Percentiles rank a stretch among this genome's conserved stretches.
phyloP scores from a whole-genome alignment of 2,797 vertebrate genomes.

The Sebastes dallii region DNA sequence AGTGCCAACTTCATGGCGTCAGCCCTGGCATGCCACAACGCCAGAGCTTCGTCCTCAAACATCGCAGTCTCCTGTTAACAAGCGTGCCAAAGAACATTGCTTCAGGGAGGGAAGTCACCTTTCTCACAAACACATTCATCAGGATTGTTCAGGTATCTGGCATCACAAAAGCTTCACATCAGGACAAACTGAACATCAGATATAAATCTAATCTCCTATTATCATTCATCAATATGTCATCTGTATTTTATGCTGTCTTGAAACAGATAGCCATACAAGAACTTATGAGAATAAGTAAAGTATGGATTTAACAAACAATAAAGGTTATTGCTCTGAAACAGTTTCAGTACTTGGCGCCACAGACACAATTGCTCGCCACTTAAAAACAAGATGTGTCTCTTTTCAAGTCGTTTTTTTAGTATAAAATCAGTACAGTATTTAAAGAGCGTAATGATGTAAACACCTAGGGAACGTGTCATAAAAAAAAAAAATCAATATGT shows the following conservation, averaged over 20 bases:
- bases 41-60: constrained; percentile 22
- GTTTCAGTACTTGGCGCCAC: background rate
- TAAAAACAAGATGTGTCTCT: background rate
- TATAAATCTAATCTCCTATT: background rate
- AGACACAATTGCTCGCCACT: background rate
- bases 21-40: background rate
- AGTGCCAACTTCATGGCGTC: constrained; percentile 13
- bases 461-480: background rate
- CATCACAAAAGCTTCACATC: background rate
- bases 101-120: constrained; percentile 37
- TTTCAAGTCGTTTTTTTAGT: background rate
- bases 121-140: constrained; percentile 32
- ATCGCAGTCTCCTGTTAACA: background rate
- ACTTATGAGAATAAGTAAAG: background rate
- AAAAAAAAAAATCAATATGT: background rate
- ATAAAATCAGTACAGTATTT: background rate
- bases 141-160: constrained; percentile 19
- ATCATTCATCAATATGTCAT: background rate
- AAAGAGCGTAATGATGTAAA: background rate
- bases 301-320: background rate
- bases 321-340: background rate
- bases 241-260: background rate
- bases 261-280: background rate
- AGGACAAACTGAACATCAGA: constrained; percentile 1
- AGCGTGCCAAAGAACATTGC: constrained; percentile 43